Percentiles rank a stretch among this genome's conserved stretches.
Evolutionary conservation across 2,888 invertebrate species (phyloP).

Genomic region (Nebria brevicollis): DNA sequence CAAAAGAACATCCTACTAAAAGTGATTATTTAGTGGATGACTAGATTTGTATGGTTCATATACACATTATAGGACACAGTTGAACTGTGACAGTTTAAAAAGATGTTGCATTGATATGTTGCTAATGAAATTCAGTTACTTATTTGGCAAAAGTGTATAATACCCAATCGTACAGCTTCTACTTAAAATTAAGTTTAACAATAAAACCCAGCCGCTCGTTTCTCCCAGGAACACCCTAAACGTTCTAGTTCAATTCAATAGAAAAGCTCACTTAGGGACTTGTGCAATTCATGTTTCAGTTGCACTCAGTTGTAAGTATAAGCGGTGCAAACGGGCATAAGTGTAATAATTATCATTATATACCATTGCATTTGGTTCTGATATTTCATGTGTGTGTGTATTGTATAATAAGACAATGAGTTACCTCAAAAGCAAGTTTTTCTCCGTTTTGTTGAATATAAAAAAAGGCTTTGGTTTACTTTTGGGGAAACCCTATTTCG

Average conservation of each 20-base stretch:
- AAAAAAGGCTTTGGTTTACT: constrained; percentile 27
- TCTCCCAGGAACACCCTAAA: neutral
- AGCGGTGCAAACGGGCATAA: neutral
- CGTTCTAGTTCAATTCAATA: neutral
- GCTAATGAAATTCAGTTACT: constrained; percentile 25
- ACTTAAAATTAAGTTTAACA: neutral
- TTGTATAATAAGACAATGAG: constrained; percentile 11
- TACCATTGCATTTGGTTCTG: constrained; percentile 34
- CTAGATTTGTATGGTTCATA: constrained; percentile 16
- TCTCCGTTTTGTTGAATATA: constrained; percentile 3
- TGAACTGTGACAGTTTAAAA: neutral
- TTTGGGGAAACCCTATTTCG: constrained; percentile 15
- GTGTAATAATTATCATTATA: constrained; percentile 24
- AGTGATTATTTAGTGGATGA: constrained; percentile 21
- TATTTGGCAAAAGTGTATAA: constrained; percentile 28
- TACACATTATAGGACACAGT: neutral
- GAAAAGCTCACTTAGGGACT: neutral
- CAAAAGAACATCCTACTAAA: constrained; percentile 15
- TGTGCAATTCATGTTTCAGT: neutral
- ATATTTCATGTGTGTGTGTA: constrained; percentile 18
- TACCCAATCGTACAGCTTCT: neutral
- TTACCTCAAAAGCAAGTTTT: constrained; percentile 24
- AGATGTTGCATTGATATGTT: constrained; percentile 30
- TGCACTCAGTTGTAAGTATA: neutral
- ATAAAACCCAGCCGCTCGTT: neutral